Percentiles rank a stretch among this genome's conserved stretches.
Conservation (phyloP, 1,140 invertebrate species). For the Dinoponera quadriceps region DNA sequence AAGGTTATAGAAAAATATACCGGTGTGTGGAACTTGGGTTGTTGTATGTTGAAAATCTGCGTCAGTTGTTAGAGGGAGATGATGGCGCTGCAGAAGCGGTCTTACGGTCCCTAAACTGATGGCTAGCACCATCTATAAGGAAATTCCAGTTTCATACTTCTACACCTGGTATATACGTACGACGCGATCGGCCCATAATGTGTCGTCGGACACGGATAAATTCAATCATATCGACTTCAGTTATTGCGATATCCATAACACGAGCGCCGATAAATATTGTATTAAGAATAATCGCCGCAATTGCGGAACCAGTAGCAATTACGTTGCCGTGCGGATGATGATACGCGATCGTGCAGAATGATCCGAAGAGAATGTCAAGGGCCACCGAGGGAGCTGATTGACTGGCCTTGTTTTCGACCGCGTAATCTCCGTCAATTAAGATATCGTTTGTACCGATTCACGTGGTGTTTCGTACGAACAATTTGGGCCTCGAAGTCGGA, state of each 20-base stretch:
- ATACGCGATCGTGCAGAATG: not conserved
- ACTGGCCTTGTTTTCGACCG: not conserved
- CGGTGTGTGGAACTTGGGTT: no score
- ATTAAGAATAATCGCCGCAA: conserved; percentile 1
- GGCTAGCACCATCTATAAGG: no score
- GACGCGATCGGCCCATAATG: not conserved
- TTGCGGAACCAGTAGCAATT: conserved; percentile 18
- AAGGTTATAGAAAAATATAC: no score
- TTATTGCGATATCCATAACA: not conserved
- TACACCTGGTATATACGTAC: no score
- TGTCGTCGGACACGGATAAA: conserved; percentile 1
- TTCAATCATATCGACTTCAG: conserved; percentile 30
- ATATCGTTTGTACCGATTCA: no score
- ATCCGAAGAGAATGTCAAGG: not conserved
- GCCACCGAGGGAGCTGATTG: not conserved
- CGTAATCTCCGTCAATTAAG: not conserved
- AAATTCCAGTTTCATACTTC: no score
- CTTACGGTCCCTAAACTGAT: no score
- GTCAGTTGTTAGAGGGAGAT: no score
- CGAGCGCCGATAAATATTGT: conserved; percentile 6
- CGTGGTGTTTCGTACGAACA: no score
- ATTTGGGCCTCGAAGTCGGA: no score
- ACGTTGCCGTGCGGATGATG: not conserved
- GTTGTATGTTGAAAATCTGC: no score
- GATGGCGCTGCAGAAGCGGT: no score